These are phyloP conservation scores for Jaculus jaculus DNA, from an alignment of 2,113 vertebrate genomes.

Conservation along the genomic window DNA sequence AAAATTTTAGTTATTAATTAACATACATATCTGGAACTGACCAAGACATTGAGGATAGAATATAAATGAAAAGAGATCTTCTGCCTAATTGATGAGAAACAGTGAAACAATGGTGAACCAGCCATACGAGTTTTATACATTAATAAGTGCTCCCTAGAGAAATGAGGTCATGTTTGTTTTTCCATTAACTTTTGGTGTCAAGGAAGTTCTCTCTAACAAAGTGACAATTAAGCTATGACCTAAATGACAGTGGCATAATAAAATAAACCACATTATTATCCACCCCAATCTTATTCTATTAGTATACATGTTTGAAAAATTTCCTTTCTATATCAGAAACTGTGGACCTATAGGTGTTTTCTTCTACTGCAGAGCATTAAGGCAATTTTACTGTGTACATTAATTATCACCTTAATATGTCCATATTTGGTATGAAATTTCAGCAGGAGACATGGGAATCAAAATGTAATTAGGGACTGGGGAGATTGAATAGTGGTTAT, in stretches of 20 bases:
- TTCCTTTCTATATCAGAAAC: neutral
- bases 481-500: too few relatives aligned
- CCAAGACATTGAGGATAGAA: neutral
- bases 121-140: neutral
- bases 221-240: neutral
- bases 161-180: conserved; percentile 53
- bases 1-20: neutral
- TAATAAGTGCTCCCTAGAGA: conserved; percentile 4
- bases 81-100: conserved; percentile 3
- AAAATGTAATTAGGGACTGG: neutral
- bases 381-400: neutral
- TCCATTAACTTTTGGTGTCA: neutral
- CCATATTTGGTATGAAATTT: conserved; percentile 21
- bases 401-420: neutral
- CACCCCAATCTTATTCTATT: neutral
- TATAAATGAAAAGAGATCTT: neutral
- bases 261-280: neutral
- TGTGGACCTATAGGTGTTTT: neutral
- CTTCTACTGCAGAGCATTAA: conserved; percentile 1
- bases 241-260: conserved; percentile 33
- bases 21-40: neutral
- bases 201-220: neutral
- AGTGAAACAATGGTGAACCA: neutral
- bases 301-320: neutral
- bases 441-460: neutral